These are phyloP conservation scores for Oplegnathus fasciatus DNA, from an alignment of 2,113 vertebrate species.

Conservation along the genomic window DNA sequence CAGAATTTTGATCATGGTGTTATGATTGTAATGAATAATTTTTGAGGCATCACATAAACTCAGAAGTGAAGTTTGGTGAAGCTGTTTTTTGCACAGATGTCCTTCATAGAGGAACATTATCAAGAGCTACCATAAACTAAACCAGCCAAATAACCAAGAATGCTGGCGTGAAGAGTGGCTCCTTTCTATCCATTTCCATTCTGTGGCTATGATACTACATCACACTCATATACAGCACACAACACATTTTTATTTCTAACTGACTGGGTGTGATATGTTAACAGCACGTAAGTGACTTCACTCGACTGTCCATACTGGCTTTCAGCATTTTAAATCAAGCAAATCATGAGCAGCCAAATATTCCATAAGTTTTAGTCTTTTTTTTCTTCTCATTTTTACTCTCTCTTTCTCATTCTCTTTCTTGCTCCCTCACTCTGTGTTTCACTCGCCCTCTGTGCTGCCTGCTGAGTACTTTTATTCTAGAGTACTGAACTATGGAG, in stretches of 20 bases:
- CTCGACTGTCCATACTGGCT: not conserved
- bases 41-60: not conserved
- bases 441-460: conserved; percentile 8
- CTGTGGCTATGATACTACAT: not conserved
- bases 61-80: not conserved
- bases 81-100: not conserved
- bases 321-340: conserved; percentile 28
- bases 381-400: not conserved
- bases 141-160: not conserved
- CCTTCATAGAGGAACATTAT: not conserved
- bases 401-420: conserved; percentile 1
- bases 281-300: not conserved
- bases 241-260: not conserved
- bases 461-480: conserved; percentile 22
- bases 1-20: conserved; percentile 13
- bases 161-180: not conserved
- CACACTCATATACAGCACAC: not conserved
- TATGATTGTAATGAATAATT: not conserved
- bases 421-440: conserved; percentile 19
- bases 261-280: not conserved
- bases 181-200: not conserved
- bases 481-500: conserved; percentile 37
- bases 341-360: conserved; percentile 3
- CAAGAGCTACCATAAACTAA: not conserved
- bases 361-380: conserved; percentile 6